Conservation (phyloP, 2,888 invertebrate species). For the Zaprionus bogoriensis region DNA sequence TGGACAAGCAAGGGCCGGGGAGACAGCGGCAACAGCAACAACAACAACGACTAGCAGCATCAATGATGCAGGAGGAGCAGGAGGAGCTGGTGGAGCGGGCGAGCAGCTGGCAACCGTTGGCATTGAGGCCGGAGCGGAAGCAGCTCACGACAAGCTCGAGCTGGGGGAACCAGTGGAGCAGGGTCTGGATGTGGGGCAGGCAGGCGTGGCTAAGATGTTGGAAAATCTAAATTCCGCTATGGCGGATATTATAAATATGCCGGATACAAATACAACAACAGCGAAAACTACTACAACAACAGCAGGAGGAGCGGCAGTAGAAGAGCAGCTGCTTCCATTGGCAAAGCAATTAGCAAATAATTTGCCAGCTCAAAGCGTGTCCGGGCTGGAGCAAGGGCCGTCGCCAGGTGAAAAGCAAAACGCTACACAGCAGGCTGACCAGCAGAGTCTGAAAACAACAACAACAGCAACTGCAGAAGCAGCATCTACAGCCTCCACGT, state of each 20-base stretch:
- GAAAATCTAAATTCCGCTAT: slow-evolving; percentile 69
- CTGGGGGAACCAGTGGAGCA: slow-evolving; percentile 8
- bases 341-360: slow-evolving; percentile 71
- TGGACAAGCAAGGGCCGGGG: slow-evolving; percentile 56
- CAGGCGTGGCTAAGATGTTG: slow-evolving; percentile 55
- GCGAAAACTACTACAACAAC: slow-evolving; percentile 26
- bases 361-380: slow-evolving; percentile 54
- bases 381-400: slow-evolving; percentile 4
- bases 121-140: not conserved
- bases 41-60: slow-evolving; percentile 42
- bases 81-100: slow-evolving; percentile 14
- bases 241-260: slow-evolving; percentile 74
- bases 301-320: slow-evolving; percentile 2
- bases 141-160: slow-evolving; percentile 16
- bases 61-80: slow-evolving; percentile 48
- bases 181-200: slow-evolving; percentile 19
- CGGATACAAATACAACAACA: slow-evolving; percentile 48
- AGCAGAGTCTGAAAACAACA: slow-evolving; percentile 29
- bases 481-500: slow-evolving; percentile 45
- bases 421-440: slow-evolving; percentile 54
- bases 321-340: slow-evolving; percentile 28
- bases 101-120: slow-evolving; percentile 3
- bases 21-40: slow-evolving; percentile 38
- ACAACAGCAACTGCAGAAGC: slow-evolving; percentile 11
- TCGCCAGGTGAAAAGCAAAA: slow-evolving; percentile 65